Conservation (phyloP, 2,113 vertebrate species). For the Poecile atricapillus region DNA sequence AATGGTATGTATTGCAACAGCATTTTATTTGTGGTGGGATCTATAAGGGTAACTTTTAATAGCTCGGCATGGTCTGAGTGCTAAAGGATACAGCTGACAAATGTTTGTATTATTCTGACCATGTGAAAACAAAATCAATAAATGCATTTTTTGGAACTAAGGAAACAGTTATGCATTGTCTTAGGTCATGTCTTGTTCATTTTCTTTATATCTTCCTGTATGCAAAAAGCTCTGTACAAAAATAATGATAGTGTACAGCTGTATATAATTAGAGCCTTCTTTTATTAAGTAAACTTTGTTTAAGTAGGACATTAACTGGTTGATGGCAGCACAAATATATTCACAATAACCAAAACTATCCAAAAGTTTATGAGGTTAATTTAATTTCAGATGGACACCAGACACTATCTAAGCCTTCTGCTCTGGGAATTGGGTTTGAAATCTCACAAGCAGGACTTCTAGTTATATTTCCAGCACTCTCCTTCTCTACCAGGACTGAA, state of each 20-base stretch:
- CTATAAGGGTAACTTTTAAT: slow-evolving; percentile 65
- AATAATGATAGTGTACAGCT: slow-evolving; percentile 25
- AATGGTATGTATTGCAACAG: neutral
- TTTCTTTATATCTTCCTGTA: slow-evolving; percentile 60
- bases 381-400: neutral
- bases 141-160: slow-evolving; percentile 64
- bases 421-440: neutral
- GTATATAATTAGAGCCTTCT: slow-evolving; percentile 21
- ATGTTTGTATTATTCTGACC: slow-evolving; percentile 71
- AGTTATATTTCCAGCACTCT: neutral
- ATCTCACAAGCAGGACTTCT: neutral
- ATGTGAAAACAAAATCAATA: slow-evolving; percentile 79
- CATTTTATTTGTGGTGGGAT: slow-evolving; percentile 70
- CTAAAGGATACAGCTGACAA: slow-evolving; percentile 74
- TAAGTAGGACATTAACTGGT: neutral
- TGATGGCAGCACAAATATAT: neutral
- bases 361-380: neutral
- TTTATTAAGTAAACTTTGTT: slow-evolving; percentile 15
- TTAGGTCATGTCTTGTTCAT: slow-evolving; percentile 59
- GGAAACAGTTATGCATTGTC: slow-evolving; percentile 55
- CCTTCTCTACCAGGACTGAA: neutral
- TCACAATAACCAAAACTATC: neutral
- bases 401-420: neutral
- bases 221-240: neutral
- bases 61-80: slow-evolving; percentile 49